Conservation (phyloP, 1,140 invertebrate species). For the Zaprionus ornatus region DNA sequence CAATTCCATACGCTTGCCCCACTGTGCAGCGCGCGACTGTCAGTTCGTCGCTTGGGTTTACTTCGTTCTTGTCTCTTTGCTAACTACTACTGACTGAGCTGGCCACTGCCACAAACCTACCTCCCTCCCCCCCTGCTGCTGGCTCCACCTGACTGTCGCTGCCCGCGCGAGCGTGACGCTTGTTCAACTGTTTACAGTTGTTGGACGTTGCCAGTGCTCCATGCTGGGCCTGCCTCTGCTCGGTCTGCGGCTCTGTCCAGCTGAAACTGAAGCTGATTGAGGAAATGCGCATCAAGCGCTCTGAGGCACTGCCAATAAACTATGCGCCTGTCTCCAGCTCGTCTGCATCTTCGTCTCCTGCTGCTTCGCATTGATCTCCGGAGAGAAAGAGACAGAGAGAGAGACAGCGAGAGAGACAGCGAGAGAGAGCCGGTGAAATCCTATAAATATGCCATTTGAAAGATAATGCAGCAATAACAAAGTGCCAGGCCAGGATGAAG, state of each 20-base stretch:
- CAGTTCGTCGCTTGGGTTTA: background rate
- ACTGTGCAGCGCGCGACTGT: background rate
- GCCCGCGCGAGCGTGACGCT: slow-evolving; percentile 47
- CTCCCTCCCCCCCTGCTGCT: background rate
- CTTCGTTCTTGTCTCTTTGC: background rate
- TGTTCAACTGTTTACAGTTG: slow-evolving; percentile 66
- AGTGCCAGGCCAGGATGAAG: slow-evolving; percentile 43
- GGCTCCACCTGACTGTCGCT: slow-evolving; percentile 20
- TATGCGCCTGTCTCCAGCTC: slow-evolving; percentile 47
- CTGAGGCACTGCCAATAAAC: slow-evolving; percentile 79
- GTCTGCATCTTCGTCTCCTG: slow-evolving; percentile 9
- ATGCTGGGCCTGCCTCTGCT: background rate
- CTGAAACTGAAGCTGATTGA: slow-evolving; percentile 67
- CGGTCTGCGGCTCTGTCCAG: background rate
- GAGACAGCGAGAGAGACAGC: background rate
- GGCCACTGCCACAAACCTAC: background rate
- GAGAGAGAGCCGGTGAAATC: slow-evolving; percentile 55
- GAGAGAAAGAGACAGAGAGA: slow-evolving; percentile 8
- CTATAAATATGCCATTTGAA: slow-evolving; percentile 83
- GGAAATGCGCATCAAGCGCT: slow-evolving; percentile 78
- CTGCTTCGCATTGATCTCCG: slow-evolving; percentile 49
- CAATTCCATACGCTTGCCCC: background rate
- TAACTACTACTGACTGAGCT: background rate
- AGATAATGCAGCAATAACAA: slow-evolving; percentile 83
- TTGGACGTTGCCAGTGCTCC: slow-evolving; percentile 36